Base-by-base conservation (phyloP, 2,113 vertebrate genomes). In the Chiloscyllium plagiosum region DNA sequence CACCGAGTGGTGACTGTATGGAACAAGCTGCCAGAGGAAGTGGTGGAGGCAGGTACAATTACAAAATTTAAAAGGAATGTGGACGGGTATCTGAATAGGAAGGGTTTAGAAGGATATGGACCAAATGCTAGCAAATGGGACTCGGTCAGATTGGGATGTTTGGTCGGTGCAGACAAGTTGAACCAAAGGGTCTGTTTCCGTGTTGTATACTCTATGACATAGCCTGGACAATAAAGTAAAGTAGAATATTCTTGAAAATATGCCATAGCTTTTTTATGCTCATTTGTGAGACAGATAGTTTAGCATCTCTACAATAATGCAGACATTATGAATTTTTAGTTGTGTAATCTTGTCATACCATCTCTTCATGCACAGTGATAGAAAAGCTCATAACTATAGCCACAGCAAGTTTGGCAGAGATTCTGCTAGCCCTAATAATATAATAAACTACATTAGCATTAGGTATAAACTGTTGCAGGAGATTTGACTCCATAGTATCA, bases 381-480 rank as follows among this genome's bases (percentile, higher is more conserved):
- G 8, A 56, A 50, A 89, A 29, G 20, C 86, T 89, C 56, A 66
- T 92, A 17, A 3, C 61, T 5, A 37, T 66, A 6, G 33, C 13
- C 66, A 19, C 33, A 61, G 12, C 86, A 65, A 65, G 29, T 33
- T 37, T 37, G 61, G 33, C 65, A 93, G 29, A 90, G 47, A 87
- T 13, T 89, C 86, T 90, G 87, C 29, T 56, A 33, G 65, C 65
- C 24, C 52, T 90, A 90, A 90, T 61, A 20, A 93, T 33, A 66
- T 17, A 93, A 93, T 37, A 20, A 93, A 66, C 61, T 37, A n/a
- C 17, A 66, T 3, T 20, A 66, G 7, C 37, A 83, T 19, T 22
- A 33, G 37, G 19, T 92, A 92, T n/a, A 61, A 33, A 92, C 33
- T 66, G 1, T 97, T 97, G 96, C 96, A 96, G 96, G 96, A 95